Conservation (phyloP, 1,140 invertebrate genomes). For the Drosophila paulistorum region DNA sequence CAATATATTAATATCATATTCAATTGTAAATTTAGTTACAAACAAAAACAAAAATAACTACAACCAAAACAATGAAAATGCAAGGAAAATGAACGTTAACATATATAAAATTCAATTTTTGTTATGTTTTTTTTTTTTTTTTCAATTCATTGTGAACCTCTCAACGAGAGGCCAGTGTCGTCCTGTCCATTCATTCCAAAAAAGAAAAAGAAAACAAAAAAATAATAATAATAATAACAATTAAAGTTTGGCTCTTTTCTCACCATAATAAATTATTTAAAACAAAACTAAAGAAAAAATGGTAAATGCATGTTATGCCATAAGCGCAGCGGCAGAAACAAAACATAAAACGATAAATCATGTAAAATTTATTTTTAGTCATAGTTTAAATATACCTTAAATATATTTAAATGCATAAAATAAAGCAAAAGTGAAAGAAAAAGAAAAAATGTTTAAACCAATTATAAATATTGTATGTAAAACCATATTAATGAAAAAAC, state of each 20-base stretch:
- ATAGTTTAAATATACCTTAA: constrained; percentile 80
- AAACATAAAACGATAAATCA: constrained; percentile 33
- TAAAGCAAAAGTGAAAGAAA: constrained; percentile 30
- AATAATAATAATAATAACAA: constrained; percentile 23
- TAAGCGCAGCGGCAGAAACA: constrained; percentile 29
- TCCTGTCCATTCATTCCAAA: constrained; percentile 70
- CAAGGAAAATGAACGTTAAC: constrained; percentile 2
- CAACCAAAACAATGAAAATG: constrained; percentile 6
- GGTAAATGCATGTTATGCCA: constrained; percentile 24
- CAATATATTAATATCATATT: not conserved
- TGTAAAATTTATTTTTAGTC: constrained; percentile 79
- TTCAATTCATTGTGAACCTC: constrained; percentile 55
- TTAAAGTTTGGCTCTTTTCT: constrained; percentile 25
- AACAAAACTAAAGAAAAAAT: constrained; percentile 40
- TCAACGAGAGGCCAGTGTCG: not conserved
- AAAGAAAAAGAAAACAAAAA: constrained; percentile 31
- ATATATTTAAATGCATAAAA: constrained; percentile 80
- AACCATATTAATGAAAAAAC: constrained; percentile 63
- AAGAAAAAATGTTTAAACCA: constrained; percentile 59
- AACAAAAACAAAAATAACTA: too few relatives aligned
- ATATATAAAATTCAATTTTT: constrained; percentile 46
- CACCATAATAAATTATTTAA: constrained; percentile 47
- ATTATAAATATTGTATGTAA: constrained; percentile 79
- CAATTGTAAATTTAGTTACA: constrained; percentile 11
- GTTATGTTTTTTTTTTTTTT: constrained; percentile 48